Evolutionary conservation across 2,113 vertebrate genomes (phyloP).

Genomic region (Amphilophus citrinellus): DNA sequence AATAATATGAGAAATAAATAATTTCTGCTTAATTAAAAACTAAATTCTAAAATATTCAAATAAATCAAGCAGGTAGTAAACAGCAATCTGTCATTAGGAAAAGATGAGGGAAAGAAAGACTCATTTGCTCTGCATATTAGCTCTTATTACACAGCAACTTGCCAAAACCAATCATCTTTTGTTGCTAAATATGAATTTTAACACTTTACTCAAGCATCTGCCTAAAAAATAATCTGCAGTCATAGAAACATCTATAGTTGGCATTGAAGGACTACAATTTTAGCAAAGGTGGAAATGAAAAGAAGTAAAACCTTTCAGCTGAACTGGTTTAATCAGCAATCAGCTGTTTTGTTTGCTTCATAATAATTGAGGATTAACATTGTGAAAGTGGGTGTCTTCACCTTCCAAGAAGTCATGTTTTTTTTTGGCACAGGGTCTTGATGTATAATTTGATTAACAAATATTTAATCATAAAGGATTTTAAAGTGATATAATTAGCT

Average conservation of each 20-base stretch:
- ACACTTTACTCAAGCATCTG: background rate
- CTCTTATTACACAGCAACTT: background rate
- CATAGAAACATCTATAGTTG: slow-evolving; percentile 15
- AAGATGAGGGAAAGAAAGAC: background rate
- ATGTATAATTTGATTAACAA: slow-evolving; percentile 11
- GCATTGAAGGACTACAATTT: slow-evolving; percentile 18
- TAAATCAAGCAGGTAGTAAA: background rate
- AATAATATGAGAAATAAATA: too few species aligned
- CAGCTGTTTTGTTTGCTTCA: background rate
- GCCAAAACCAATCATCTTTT: slow-evolving; percentile 18
- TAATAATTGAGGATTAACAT: slow-evolving; percentile 2
- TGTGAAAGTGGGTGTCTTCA: background rate
- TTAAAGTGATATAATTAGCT: slow-evolving; percentile 19
- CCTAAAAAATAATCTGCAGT: slow-evolving; percentile 24
- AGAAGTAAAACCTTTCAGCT: background rate
- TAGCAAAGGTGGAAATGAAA: slow-evolving; percentile 5
- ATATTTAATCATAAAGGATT: background rate
- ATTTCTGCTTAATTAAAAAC: slow-evolving; percentile 8
- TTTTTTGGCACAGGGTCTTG: background rate
- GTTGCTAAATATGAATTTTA: slow-evolving; percentile 17
- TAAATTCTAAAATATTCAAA: background rate
- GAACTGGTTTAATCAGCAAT: slow-evolving; percentile 18
- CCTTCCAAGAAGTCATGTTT: background rate
- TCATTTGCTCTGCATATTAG: background rate
- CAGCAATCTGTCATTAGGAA: background rate